Evolutionary conservation across 2,797 vertebrate species (phyloP), one percentile per base, ranked within the genome.

Genomic region (Sciurus vulgaris): DNA sequence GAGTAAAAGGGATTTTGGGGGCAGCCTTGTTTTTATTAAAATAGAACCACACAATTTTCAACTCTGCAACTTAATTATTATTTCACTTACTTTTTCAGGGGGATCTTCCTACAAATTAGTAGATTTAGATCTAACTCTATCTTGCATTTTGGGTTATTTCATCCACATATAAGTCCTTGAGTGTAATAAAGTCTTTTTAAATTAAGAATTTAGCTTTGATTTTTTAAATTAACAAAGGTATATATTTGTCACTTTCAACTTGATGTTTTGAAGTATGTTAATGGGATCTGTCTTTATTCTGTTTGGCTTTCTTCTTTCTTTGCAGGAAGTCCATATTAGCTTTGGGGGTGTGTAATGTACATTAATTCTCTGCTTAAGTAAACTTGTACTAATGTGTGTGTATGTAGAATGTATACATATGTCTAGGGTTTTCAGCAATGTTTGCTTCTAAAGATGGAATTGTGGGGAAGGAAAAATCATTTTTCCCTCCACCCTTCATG

Each of bases 401-500:
- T 3, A 15, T 7, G 56, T 2, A 14, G 44, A 63, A n/a, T 0
- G 26, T 12, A 15, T 13, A 69, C 35, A 15, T 0, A 0, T 20
- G 28, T 70, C 59, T 26, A 20, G 61, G 67, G 47, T 1, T 51
- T n/a, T 35, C 2, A 38, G 44, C 30, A 7, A 30, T 44, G 41
- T 54, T 73, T 54, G 70, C 69, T 81, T 84, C 82, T 79, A 67
- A 92, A 79, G 73, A 47, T 49, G 49, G 63, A 14, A 35, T 41
- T n/a, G 6, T 28, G n/a, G 56, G 22, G 22, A 56, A 51, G 33
- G 33, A 65, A 77, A 7, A n/a, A 18, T 70, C 3, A 41, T 69
- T 56, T 41, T 30, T 49, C 41, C 35, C 49, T 41, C 20, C 13
- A n/a, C 28, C 73, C 13, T 79, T 44, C 8, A 38, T 12, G 87